Evolutionary conservation across 53 echinoderm and acorn worm species (phyloP).

Genomic region (Henricia sp.): DNA sequence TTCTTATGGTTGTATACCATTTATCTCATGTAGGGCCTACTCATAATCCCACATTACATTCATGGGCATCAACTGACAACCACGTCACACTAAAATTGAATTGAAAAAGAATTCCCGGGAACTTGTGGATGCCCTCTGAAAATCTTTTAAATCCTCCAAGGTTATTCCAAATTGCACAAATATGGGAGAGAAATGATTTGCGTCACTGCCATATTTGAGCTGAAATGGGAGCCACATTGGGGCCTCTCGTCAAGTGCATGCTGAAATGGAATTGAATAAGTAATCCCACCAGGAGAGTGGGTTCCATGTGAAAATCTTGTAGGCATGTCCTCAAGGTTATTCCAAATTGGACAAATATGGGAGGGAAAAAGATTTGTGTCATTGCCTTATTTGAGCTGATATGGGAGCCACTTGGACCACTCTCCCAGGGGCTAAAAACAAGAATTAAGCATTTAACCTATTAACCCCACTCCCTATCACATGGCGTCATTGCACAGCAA

Average conservation of each 20-base stretch:
- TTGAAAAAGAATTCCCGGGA: conserved; percentile 10
- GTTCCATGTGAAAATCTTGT: conserved; percentile 3
- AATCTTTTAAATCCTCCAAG: conserved; percentile 5
- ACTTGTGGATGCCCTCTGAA: background rate
- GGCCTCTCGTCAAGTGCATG: background rate
- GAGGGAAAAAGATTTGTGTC: background rate
- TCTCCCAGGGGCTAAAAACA: conserved; percentile 38
- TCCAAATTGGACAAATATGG: background rate
- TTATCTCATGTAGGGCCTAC: too few species aligned
- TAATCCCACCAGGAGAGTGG: conserved; percentile 33
- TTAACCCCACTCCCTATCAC: conserved; percentile 15
- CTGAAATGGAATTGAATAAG: background rate
- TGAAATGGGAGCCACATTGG: too few species aligned
- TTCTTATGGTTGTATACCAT: too few species aligned
- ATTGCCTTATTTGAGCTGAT: background rate
- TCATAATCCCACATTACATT: too few species aligned
- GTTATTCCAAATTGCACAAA: background rate
- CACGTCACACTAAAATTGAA: background rate
- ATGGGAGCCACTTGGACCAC: too few species aligned
- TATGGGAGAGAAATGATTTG: background rate
- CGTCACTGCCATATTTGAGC: background rate
- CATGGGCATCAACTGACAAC: too few species aligned
- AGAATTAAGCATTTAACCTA: conserved; percentile 58
- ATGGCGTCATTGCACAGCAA: conserved; percentile 54
- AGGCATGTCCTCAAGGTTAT: conserved; percentile 20